Evolutionary conservation across 1,140 invertebrate genomes (phyloP).

Genomic region (Hypothenemus hampei): DNA sequence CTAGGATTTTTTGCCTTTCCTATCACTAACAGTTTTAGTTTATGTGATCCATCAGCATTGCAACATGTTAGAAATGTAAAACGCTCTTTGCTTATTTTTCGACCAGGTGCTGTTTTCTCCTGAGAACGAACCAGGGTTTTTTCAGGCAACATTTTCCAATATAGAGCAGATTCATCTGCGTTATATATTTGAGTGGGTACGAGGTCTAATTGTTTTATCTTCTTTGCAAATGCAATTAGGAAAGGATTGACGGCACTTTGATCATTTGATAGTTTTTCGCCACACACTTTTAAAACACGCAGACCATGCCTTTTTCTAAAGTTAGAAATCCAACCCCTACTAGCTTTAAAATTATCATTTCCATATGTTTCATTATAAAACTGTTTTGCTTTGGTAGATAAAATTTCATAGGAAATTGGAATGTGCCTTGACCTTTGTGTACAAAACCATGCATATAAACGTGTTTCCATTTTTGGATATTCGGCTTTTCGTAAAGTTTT

Average conservation of each 20-base stretch:
- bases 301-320: no score
- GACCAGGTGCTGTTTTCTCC: constrained; percentile 1
- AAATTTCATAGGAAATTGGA: no score
- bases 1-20: constrained; percentile 7
- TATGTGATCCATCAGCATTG: constrained; percentile 11
- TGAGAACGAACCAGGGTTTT: neutral
- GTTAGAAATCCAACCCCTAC: no score
- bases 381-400: no score
- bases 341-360: no score
- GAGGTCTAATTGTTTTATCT: no score
- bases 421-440: no score
- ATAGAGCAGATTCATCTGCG: constrained; percentile 6
- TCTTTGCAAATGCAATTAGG: neutral
- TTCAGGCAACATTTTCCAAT: constrained; percentile 10
- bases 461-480: no score
- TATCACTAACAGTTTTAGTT: constrained; percentile 10
- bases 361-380: no score
- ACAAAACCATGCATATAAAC: no score
- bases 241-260: neutral
- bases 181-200: constrained; percentile 4
- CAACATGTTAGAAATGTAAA: constrained; percentile 6
- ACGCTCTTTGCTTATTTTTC: constrained; percentile 12
- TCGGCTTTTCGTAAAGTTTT: no score
- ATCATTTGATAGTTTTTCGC: neutral
- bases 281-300: neutral